These are phyloP conservation scores for Solea senegalensis DNA, from an alignment of 2,113 vertebrate species.

Conservation along the genomic window DNA sequence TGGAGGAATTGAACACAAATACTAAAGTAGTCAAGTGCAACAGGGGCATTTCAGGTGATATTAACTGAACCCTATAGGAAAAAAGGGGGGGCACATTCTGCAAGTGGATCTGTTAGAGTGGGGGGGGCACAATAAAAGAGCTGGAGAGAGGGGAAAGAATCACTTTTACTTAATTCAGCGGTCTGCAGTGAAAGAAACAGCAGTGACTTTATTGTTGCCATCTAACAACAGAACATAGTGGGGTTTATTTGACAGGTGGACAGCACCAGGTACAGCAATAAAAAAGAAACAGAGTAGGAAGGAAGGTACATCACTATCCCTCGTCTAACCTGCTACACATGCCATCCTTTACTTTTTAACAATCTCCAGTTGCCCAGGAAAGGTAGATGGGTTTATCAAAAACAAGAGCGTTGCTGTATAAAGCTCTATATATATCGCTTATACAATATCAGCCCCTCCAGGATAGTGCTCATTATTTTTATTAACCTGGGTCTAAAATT, in stretches of 20 bases:
- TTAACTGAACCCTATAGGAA: constrained; percentile 46
- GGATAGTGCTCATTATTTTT: background rate
- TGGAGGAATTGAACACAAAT: constrained; percentile 32
- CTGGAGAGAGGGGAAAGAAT: constrained; percentile 31
- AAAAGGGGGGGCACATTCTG: constrained; percentile 2
- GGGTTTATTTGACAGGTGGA: constrained; percentile 49
- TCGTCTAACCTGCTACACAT: constrained; percentile 29
- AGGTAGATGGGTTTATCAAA: background rate
- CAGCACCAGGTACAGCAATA: constrained; percentile 21
- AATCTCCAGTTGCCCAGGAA: background rate
- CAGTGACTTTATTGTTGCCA: constrained; percentile 47
- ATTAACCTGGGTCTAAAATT: too few relatives aligned
- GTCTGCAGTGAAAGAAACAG: constrained; percentile 35
- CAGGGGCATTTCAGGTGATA: constrained; percentile 48
- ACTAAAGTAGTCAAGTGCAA: constrained; percentile 52
- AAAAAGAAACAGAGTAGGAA: constrained; percentile 15
- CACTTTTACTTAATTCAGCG: constrained; percentile 53
- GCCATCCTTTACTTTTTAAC: constrained; percentile 42
- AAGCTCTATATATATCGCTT: background rate
- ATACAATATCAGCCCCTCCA: background rate
- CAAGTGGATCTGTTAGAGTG: constrained; percentile 10
- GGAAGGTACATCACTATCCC: constrained; percentile 21
- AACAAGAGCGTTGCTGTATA: constrained; percentile 12
- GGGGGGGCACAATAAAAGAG: constrained; percentile 23
- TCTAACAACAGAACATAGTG: constrained; percentile 42